phyloP scores from a whole-genome alignment of 2,888 invertebrate genomes.

The Pollenia angustigena region DNA sequence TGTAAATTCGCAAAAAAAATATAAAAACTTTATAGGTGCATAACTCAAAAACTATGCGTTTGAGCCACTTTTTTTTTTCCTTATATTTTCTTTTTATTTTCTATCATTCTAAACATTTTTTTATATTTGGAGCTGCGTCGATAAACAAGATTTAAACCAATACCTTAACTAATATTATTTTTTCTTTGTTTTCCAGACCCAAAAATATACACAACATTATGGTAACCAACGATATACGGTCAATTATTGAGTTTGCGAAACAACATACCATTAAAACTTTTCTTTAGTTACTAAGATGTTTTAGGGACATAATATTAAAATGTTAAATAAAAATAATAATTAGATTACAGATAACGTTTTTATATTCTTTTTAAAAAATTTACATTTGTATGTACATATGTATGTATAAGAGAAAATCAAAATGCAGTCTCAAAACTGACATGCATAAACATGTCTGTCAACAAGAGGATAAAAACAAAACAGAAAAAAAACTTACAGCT shows the following conservation, averaged over 20 bases:
- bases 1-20: too few species aligned
- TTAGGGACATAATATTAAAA: too few species aligned
- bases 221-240: constrained; percentile 14
- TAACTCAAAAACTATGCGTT: too few species aligned
- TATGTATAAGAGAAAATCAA: background rate
- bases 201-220: constrained; percentile 16
- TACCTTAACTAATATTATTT: background rate
- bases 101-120: background rate
- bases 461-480: constrained; percentile 13
- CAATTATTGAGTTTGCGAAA: constrained; percentile 28
- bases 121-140: background rate
- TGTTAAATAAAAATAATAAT: background rate
- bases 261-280: constrained; percentile 40
- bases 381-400: constrained; percentile 7
- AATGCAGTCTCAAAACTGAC: background rate
- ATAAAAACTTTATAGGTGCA: too few species aligned
- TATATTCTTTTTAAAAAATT: background rate
- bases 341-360: constrained; percentile 16
- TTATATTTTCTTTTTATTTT: too few species aligned
- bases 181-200: constrained; percentile 48
- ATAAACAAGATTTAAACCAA: background rate
- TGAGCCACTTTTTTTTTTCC: too few species aligned
- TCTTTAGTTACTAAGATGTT: constrained; percentile 26
- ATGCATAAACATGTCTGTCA: constrained; percentile 25
- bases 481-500: constrained; percentile 1